phyloP scores from a whole-genome alignment of 2,888 invertebrate genomes.

The Mimumesa dahlbomi region DNA sequence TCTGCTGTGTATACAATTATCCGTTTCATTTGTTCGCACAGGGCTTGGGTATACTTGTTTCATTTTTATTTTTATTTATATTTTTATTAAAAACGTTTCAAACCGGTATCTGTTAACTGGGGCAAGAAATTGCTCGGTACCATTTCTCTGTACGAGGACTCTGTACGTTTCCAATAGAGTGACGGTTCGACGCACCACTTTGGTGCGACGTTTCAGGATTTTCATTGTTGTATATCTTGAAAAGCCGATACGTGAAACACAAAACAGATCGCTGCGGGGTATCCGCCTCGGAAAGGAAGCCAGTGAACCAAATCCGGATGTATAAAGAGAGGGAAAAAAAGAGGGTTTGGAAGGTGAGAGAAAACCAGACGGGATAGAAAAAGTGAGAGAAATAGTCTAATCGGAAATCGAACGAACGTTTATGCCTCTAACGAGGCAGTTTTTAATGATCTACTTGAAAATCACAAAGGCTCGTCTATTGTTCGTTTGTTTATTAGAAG shows the following conservation, averaged over 20 bases:
- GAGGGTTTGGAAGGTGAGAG: not conserved
- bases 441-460: constrained; percentile 36
- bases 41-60: too few relatives aligned
- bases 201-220: constrained; percentile 29
- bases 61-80: too few relatives aligned
- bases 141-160: constrained; percentile 30
- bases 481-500: too few relatives aligned
- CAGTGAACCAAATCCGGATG: constrained; percentile 33
- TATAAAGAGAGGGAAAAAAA: constrained; percentile 6
- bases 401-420: constrained; percentile 45
- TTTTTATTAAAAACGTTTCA: constrained; percentile 37
- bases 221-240: constrained; percentile 43
- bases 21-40: too few relatives aligned
- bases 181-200: constrained; percentile 47
- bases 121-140: constrained; percentile 44
- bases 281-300: constrained; percentile 42
- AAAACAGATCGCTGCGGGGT: constrained; percentile 45
- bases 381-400: constrained; percentile 30
- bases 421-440: constrained; percentile 26
- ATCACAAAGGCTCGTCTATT: constrained; percentile 17
- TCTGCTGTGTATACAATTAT: too few relatives aligned
- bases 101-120: constrained; percentile 38
- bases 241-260: constrained; percentile 40
- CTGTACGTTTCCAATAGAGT: constrained; percentile 38
- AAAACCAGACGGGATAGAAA: not conserved